Evolutionary conservation across 2,888 invertebrate species (phyloP).

Genomic region (Erpobdella octoculata): DNA sequence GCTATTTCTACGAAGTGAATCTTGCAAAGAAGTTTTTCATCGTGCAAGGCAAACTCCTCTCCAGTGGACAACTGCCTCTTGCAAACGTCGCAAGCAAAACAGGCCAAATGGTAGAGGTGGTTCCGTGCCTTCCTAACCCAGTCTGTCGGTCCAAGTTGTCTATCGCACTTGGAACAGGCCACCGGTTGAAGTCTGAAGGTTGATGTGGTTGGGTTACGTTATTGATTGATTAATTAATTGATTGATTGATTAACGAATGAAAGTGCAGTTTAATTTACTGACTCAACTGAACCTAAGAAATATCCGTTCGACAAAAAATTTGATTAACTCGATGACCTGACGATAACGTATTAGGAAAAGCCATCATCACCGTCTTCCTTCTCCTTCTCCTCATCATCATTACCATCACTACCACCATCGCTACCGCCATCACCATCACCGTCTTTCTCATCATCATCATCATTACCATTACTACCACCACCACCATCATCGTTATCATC

Average conservation of each 20-base stretch:
- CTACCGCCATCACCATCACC: constrained; percentile 1
- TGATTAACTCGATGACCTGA: no score
- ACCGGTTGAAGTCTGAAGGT: constrained; percentile 5
- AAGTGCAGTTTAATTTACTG: no score
- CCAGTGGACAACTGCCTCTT: constrained; percentile 58
- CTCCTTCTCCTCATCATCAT: no score
- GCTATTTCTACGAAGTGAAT: constrained; percentile 77
- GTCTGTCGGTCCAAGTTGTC: constrained; percentile 85
- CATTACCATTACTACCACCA: background rate
- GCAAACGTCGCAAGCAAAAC: constrained; percentile 89
- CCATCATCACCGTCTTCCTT: no score
- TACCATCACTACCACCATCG: background rate
- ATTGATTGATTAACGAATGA: background rate
- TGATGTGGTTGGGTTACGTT: background rate
- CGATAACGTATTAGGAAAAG: no score
- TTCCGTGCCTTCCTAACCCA: constrained; percentile 93
- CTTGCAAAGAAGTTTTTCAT: constrained; percentile 88
- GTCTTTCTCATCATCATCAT: background rate
- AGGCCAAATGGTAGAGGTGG: constrained; percentile 87
- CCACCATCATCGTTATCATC: background rate
- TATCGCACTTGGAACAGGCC: constrained; percentile 79
- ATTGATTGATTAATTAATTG: background rate
- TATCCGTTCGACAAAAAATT: no score
- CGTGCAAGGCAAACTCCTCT: constrained; percentile 92
- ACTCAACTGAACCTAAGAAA: no score